phyloP scores from a whole-genome alignment of 2,888 invertebrate species.

The Harmothoe impar region DNA sequence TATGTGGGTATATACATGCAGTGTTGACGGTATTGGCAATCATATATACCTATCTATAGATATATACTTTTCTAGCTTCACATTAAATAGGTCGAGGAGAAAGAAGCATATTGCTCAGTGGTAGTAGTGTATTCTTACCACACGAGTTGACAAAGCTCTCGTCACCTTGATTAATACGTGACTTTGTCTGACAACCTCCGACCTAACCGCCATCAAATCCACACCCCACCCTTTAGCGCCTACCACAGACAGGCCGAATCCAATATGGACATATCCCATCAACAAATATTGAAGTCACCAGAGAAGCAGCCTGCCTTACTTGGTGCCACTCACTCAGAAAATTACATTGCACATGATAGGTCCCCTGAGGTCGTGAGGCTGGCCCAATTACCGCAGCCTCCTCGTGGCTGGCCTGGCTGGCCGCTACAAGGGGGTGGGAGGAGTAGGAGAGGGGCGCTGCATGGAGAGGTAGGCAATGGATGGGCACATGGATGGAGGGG shows the following conservation, averaged over 20 bases:
- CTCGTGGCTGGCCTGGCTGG: background rate
- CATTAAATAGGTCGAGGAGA: too few species aligned
- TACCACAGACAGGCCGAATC: background rate
- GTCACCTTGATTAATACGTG: background rate
- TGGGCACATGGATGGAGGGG: too few species aligned
- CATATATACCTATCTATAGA: too few species aligned
- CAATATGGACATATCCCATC: conserved; percentile 56
- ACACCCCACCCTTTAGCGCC: conserved; percentile 1
- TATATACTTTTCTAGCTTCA: too few species aligned
- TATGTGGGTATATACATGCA: too few species aligned
- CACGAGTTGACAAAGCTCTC: background rate
- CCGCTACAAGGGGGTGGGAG: too few species aligned
- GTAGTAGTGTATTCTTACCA: background rate
- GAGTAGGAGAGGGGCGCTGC: too few species aligned
- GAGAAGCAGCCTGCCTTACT: background rate
- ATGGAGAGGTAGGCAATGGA: too few species aligned
- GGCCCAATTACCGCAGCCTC: conserved; percentile 35
- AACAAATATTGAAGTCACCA: conserved; percentile 40
- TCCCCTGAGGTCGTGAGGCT: background rate
- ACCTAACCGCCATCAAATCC: conserved; percentile 20
- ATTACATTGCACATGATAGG: conserved; percentile 47
- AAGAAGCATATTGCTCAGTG: too few species aligned
- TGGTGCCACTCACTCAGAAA: conserved; percentile 6
- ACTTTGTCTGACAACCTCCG: background rate
- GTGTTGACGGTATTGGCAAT: too few species aligned